Evolutionary conservation across 2,113 vertebrate genomes (phyloP).

Genomic region (Triplophysa tibetana): DNA sequence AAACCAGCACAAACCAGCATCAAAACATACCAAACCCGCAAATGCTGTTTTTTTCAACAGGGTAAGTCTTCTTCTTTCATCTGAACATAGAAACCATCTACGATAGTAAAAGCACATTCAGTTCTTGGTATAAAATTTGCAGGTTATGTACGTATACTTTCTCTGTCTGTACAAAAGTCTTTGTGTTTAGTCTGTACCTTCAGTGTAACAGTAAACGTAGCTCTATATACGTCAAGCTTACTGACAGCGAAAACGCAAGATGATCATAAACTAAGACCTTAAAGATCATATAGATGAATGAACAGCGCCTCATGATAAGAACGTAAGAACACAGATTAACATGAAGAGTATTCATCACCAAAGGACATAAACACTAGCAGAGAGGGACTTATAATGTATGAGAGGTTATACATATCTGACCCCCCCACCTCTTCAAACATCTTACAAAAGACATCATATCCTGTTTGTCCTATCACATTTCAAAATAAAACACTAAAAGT

Average conservation of each 20-base stretch:
- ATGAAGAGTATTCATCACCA: constrained; percentile 50
- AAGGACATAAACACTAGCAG: constrained; percentile 60
- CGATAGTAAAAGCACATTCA: constrained; percentile 78
- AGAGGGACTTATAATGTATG: constrained; percentile 48
- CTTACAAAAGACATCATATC: constrained; percentile 38
- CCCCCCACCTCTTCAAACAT: constrained; percentile 64
- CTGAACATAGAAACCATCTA: constrained; percentile 69
- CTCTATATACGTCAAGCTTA: constrained; percentile 54
- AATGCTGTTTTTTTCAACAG: too few species aligned
- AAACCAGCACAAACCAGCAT: too few species aligned
- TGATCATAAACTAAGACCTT: constrained; percentile 41
- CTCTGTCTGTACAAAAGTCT: constrained; percentile 66
- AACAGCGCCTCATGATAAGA: constrained; percentile 47
- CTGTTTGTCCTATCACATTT: too few species aligned
- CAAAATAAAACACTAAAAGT: too few species aligned
- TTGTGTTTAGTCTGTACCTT: constrained; percentile 50
- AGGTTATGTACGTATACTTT: constrained; percentile 52
- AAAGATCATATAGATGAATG: constrained; percentile 48
- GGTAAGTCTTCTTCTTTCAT: constrained; percentile 52
- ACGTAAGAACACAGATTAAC: constrained; percentile 60
- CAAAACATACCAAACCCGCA: too few species aligned
- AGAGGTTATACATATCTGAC: constrained; percentile 58
- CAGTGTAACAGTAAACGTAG: constrained; percentile 54
- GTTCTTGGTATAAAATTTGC: constrained; percentile 75
- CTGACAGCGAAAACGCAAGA: constrained; percentile 44